These are phyloP conservation scores for Streptopelia turtur DNA, from an alignment of 2,797 vertebrate genomes.

Conservation along the genomic window DNA sequence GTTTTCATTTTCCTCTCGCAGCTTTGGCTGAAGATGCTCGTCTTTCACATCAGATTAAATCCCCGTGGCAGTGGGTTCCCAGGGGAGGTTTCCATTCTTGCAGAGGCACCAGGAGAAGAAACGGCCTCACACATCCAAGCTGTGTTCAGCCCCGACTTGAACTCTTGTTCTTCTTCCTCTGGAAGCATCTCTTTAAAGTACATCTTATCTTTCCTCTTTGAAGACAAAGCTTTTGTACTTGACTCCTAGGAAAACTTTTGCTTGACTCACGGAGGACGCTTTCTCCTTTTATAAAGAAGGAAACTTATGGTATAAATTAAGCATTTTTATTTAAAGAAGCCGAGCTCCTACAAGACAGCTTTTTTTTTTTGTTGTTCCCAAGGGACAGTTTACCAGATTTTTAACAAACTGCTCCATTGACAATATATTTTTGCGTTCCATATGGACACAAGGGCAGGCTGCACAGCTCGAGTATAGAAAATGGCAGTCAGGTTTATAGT, in stretches of 20 bases:
- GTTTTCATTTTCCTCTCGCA: not conserved
- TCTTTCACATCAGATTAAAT: not conserved
- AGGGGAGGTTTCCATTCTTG: not conserved
- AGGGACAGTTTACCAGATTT: not conserved
- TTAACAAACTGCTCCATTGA: not conserved
- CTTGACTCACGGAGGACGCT: not conserved
- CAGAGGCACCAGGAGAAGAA: not conserved
- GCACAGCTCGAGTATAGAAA: not conserved
- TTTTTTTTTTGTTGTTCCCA: not conserved
- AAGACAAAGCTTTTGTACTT: constrained; percentile 12
- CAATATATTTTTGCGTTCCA: not conserved
- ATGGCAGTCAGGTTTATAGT: not conserved
- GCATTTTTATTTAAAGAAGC: not conserved
- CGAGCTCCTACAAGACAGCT: not conserved
- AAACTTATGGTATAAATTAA: not conserved
- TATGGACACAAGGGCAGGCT: not conserved
- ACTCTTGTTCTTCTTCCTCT: not conserved
- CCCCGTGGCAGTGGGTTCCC: not conserved
- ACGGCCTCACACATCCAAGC: not conserved
- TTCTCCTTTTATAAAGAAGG: not conserved
- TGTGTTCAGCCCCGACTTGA: not conserved
- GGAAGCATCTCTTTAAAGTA: not conserved
- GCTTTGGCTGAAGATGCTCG: not conserved
- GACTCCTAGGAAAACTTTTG: not conserved
- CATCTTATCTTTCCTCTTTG: not conserved